These are phyloP conservation scores for Camptogramma bilineatum DNA, from an alignment of 2,888 invertebrate genomes.

Conservation along the genomic window DNA sequence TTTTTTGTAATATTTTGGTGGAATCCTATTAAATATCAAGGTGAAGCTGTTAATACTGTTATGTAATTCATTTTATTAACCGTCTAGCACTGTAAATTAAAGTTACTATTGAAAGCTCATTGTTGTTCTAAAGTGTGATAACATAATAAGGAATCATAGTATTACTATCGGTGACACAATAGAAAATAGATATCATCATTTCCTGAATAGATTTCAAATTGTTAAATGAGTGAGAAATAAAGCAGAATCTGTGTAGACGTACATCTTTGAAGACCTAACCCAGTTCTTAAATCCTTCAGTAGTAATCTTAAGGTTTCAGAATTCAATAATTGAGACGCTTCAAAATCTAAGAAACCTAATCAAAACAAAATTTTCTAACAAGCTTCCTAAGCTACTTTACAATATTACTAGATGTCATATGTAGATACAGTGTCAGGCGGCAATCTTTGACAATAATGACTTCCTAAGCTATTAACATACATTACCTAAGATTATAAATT, in stretches of 20 bases:
- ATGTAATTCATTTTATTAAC: neutral
- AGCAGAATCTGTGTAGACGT: too few relatives aligned
- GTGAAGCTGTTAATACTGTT: neutral
- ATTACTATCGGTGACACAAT: neutral
- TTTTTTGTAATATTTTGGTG: neutral
- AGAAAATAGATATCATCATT: neutral
- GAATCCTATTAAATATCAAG: neutral
- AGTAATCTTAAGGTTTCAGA: too few relatives aligned
- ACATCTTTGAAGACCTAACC: too few relatives aligned
- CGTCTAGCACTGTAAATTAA: neutral
- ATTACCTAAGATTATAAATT: constrained; percentile 27
- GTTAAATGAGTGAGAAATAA: too few relatives aligned
- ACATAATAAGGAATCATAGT: neutral
- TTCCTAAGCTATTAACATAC: constrained; percentile 32
- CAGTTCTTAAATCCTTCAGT: too few relatives aligned
- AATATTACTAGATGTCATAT: too few relatives aligned
- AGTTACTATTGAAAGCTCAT: neutral
- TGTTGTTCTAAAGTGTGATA: neutral
- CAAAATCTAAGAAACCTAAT: too few relatives aligned
- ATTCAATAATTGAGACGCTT: too few relatives aligned
- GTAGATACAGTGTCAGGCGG: too few relatives aligned
- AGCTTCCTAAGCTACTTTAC: too few relatives aligned
- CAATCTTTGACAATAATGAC: too few relatives aligned
- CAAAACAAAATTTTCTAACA: neutral
- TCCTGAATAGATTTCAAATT: too few relatives aligned